Evolutionary conservation across 2,888 invertebrate genomes (phyloP).

Genomic region (Drosophila mimica): DNA sequence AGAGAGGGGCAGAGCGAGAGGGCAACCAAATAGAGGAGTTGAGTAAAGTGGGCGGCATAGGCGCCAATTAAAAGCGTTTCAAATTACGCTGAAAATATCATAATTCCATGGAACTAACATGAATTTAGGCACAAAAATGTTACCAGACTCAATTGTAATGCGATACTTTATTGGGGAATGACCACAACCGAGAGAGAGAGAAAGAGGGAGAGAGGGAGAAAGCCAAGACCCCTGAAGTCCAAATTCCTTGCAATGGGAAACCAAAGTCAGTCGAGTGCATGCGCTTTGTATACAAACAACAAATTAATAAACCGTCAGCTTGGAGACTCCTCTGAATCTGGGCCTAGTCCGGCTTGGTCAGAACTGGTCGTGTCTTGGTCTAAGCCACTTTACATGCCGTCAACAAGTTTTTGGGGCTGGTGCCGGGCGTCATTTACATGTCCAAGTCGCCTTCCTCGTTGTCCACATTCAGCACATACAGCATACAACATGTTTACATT

Average conservation of each 20-base stretch:
- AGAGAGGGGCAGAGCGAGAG: neutral
- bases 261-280: constrained; percentile 71
- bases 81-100: constrained; percentile 78
- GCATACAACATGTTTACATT: constrained; percentile 76
- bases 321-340: constrained; percentile 47
- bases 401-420: constrained; percentile 77
- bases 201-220: neutral
- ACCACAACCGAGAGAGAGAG: constrained; percentile 27
- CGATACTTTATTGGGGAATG: constrained; percentile 64
- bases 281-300: constrained; percentile 76
- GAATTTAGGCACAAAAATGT: constrained; percentile 59
- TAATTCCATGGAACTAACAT: constrained; percentile 80
- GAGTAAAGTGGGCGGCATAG: constrained; percentile 54
- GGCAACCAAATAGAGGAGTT: constrained; percentile 29
- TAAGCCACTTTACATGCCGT: constrained; percentile 67
- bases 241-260: constrained; percentile 30
- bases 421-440: constrained; percentile 80
- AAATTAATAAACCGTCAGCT: constrained; percentile 55
- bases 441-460: constrained; percentile 66
- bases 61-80: constrained; percentile 80
- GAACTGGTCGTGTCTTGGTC: constrained; percentile 19
- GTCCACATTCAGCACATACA: constrained; percentile 43
- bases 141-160: constrained; percentile 60
- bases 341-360: constrained; percentile 19
- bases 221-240: constrained; percentile 9